Base-by-base conservation (phyloP, 2,888 invertebrate genomes). In the Steinernema scapterisci region DNA sequence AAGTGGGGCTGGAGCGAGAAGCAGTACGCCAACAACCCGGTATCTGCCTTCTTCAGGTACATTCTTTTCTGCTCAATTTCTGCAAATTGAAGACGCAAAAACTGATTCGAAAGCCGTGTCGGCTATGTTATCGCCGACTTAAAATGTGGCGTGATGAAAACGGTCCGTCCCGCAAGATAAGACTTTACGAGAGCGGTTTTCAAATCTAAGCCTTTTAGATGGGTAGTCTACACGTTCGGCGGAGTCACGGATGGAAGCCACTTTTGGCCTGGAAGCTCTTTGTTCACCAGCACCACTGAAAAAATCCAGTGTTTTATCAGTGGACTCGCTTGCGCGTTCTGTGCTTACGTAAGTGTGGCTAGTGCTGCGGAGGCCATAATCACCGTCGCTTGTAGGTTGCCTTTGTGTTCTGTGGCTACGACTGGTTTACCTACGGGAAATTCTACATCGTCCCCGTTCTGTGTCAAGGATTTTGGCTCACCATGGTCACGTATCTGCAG, bases 221-320 rank as follows among this genome's bases (percentile, higher is more conserved):
- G 63, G 71, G 45, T 71, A 2, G 80, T 86, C 45, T 86, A 86
- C 78, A 86, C 86, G 0, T 73, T 85, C 23, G 76, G 82, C 63
- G 86, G 86, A 23, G 79, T 86, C n/a, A 85, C 86, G 31, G 86
- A 86, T 71, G 86, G 86, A 48, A 83, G 83, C 13, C 86, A 86
- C 73, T 87, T 86, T 80, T 86, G 83, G 84, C 86, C 86, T 52
- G 80, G 77, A 77, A 83, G 83, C 5, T 73, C 76, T 45, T 78
- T 86, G 9, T 86, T 86, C 80, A 81, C 79, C 72, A 85, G 78
- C 74, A 85, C 78, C 72, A 78, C 74, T 25, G 85, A 86, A 70
- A 77, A 84, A 16, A 48, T 86, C 45, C 83, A 86, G 75, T 86
- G 86, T 63, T 81, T 76, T 44, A 74, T 86, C 72, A 84, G 84